Conservation (phyloP, 1,140 invertebrate genomes). For the Bombus balteatus region DNA sequence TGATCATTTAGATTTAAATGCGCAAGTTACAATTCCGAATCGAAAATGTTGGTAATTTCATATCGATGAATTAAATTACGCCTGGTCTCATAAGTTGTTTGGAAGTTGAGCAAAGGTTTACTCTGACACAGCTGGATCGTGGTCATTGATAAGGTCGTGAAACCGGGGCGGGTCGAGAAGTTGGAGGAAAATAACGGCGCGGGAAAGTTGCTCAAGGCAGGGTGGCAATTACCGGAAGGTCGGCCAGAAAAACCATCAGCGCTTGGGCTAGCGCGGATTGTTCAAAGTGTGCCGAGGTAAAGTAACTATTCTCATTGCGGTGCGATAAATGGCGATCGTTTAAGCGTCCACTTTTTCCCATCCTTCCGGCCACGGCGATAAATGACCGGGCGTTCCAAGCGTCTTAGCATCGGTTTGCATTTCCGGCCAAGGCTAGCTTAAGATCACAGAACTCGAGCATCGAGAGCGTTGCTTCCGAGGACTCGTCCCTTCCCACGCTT, state of each 20-base stretch:
- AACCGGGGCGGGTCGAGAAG: neutral
- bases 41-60: neutral
- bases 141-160: conserved; percentile 18
- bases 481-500: conserved; percentile 6
- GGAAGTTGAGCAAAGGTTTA: neutral
- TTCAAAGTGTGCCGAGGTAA: conserved; percentile 58
- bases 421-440: conserved; percentile 44
- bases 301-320: conserved; percentile 61
- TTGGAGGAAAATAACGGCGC: conserved; percentile 19
- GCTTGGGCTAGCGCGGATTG: conserved; percentile 30
- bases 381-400: conserved; percentile 59
- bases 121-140: neutral
- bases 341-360: conserved; percentile 62
- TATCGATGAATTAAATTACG: neutral
- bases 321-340: conserved; percentile 67
- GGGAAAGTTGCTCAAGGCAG: conserved; percentile 37
- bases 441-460: conserved; percentile 29
- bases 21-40: too few species aligned
- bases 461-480: neutral
- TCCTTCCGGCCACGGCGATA: conserved; percentile 64
- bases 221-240: conserved; percentile 36
- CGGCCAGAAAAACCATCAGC: conserved; percentile 34
- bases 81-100: neutral
- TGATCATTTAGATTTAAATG: too few species aligned
- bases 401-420: conserved; percentile 62